Evolutionary conservation across 2,113 vertebrate genomes (phyloP).

Genomic region (Ptyas mucosa): DNA sequence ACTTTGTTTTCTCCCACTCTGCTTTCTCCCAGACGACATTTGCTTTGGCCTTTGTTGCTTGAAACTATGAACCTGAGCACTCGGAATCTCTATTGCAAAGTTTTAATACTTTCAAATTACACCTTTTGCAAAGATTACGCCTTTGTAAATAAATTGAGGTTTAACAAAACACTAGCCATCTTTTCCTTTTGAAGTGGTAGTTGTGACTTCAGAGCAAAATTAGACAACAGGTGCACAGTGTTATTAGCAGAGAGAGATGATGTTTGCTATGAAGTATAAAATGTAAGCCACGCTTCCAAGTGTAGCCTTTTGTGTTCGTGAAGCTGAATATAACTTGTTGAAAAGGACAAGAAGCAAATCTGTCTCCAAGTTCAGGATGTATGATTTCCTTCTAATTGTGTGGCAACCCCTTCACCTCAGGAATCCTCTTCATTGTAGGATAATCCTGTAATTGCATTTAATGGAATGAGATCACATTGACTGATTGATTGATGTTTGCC

Average conservation of each 20-base stretch:
- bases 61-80: not conserved
- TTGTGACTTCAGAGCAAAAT: not conserved
- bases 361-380: not conserved
- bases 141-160: not conserved
- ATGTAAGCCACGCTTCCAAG: not conserved
- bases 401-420: not conserved
- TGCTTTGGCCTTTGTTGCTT: not conserved
- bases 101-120: not conserved
- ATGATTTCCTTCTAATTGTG: not conserved
- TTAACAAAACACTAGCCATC: not conserved
- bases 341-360: not conserved
- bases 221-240: not conserved
- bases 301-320: not conserved
- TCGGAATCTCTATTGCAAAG: not conserved
- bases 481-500: not conserved
- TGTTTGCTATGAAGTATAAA: not conserved
- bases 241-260: not conserved
- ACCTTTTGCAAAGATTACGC: not conserved
- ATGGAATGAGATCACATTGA: not conserved
- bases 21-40: not conserved
- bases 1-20: not conserved
- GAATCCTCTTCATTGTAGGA: not conserved
- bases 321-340: not conserved
- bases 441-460: not conserved
- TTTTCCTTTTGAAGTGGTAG: not conserved